Conservation (phyloP, 2,888 invertebrate genomes). For the Serrognathus titanus region DNA sequence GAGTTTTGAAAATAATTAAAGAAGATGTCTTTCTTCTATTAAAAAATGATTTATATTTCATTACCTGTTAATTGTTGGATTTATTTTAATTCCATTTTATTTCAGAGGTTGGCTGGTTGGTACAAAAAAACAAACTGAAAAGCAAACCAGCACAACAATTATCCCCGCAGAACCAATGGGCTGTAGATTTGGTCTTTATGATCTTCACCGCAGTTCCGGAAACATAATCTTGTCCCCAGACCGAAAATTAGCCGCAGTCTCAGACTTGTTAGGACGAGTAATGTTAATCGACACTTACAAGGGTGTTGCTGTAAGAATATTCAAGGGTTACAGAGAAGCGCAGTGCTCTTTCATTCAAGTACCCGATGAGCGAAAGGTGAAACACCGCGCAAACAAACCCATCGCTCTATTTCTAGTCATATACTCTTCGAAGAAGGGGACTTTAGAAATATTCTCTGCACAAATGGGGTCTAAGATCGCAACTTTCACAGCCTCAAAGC, state of each 20-base stretch:
- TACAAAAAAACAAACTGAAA: conserved; percentile 49
- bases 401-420: conserved; percentile 83
- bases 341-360: conserved; percentile 92
- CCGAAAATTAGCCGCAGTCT: conserved; percentile 72
- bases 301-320: conserved; percentile 78
- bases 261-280: conserved; percentile 86
- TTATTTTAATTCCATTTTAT: neutral
- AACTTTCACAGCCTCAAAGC: conserved; percentile 85
- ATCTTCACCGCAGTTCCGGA: conserved; percentile 72
- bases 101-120: conserved; percentile 55
- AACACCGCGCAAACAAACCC: conserved; percentile 41
- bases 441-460: conserved; percentile 89
- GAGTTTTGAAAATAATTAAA: too few species aligned
- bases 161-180: conserved; percentile 70
- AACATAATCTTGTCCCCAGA: conserved; percentile 77
- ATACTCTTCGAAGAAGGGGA: conserved; percentile 87
- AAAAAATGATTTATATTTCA: conserved; percentile 3
- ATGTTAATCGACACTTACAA: conserved; percentile 77
- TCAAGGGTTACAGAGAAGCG: conserved; percentile 96
- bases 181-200: conserved; percentile 78
- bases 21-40: too few species aligned
- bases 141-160: conserved; percentile 42
- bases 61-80: neutral
- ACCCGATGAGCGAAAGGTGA: conserved; percentile 56
- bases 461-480: conserved; percentile 83